Conservation (phyloP, 2,113 vertebrate species). For the Dolichotis patagonum region DNA sequence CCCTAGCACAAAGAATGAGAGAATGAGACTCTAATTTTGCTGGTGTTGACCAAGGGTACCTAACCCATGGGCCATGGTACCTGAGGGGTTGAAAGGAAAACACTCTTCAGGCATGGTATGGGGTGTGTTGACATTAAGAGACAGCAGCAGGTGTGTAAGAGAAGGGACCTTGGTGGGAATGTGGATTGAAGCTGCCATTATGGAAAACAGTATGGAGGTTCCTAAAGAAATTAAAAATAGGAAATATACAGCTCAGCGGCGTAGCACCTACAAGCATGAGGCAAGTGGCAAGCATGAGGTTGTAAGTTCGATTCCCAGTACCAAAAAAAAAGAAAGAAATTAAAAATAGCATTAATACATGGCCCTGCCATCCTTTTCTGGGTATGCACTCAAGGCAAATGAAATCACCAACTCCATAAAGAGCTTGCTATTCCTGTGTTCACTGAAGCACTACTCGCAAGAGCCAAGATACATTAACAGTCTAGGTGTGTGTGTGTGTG, state of each 20-base stretch:
- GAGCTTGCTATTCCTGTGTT: neutral
- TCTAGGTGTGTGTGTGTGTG: neutral
- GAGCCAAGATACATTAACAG: neutral
- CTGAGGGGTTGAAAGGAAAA: neutral
- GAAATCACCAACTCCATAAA: neutral
- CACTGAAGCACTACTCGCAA: neutral
- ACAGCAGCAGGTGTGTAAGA: neutral
- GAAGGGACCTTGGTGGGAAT: neutral
- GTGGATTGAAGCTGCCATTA: neutral
- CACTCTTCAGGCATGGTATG: neutral
- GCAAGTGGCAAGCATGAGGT: too few relatives aligned
- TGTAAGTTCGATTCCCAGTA: too few relatives aligned
- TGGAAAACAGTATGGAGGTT: neutral
- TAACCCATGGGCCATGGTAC: neutral
- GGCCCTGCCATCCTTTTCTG: neutral
- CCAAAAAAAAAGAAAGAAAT: neutral
- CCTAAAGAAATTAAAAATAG: neutral
- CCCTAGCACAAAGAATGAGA: neutral
- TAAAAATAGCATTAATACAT: neutral
- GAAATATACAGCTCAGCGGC: too few relatives aligned
- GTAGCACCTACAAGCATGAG: too few relatives aligned
- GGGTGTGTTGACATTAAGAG: neutral
- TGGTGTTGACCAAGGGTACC: neutral
- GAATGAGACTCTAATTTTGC: neutral
- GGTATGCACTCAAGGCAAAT: neutral